These are phyloP conservation scores for Lineus longissimus DNA, from an alignment of 1,140 invertebrate species.

Conservation along the genomic window DNA sequence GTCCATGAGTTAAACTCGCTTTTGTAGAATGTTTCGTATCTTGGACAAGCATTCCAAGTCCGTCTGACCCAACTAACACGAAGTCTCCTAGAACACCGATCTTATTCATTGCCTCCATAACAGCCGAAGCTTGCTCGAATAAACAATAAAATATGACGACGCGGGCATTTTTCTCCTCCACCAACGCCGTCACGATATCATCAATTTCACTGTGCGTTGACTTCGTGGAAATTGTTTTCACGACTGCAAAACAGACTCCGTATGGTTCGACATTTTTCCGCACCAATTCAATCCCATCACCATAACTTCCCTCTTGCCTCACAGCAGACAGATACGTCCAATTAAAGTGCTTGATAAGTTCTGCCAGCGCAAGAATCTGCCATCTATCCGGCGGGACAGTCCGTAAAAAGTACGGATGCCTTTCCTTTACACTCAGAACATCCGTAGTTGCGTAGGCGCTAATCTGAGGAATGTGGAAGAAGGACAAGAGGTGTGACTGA, in stretches of 20 bases:
- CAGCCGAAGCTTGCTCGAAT: background rate
- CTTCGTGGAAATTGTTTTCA: constrained; percentile 43
- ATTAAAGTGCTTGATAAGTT: constrained; percentile 26
- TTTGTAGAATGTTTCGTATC: constrained; percentile 59
- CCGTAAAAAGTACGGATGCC: constrained; percentile 35
- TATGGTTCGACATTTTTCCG: background rate
- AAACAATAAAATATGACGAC: background rate
- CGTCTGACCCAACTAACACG: constrained; percentile 71
- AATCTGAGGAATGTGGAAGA: constrained; percentile 33
- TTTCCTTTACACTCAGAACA: constrained; percentile 32
- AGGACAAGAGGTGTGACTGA: constrained; percentile 1
- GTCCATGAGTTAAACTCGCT: constrained; percentile 67
- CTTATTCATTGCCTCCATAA: constrained; percentile 36
- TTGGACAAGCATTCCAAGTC: constrained; percentile 68
- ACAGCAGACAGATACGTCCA: constrained; percentile 34
- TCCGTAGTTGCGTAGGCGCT: constrained; percentile 33
- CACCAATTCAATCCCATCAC: constrained; percentile 31
- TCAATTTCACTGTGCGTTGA: background rate
- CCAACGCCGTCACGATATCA: background rate
- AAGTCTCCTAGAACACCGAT: constrained; percentile 51
- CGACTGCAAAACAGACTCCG: background rate
- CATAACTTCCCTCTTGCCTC: constrained; percentile 54
- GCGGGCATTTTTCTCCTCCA: background rate
- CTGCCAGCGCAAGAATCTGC: constrained; percentile 46
- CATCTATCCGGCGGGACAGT: constrained; percentile 34